Base-by-base conservation (phyloP, 2,888 invertebrate species). In the Pachliopta kotzebuea region DNA sequence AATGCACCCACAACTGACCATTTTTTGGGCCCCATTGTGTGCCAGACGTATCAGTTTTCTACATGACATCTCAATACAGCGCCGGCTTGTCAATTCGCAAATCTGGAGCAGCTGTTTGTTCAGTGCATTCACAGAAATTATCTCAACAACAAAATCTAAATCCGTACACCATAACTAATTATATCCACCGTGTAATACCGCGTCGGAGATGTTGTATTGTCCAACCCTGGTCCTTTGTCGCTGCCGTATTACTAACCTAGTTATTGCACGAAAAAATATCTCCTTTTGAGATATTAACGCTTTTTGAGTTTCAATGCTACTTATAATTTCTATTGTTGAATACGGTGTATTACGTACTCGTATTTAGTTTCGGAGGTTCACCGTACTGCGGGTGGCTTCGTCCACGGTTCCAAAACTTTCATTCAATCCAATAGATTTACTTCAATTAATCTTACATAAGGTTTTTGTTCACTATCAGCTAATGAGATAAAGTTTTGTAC, bases 101-200 rank as follows among this genome's bases (percentile, higher is more conserved):
- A 89, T 87, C 86, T 83, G 80, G 76, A 85, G 81, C 90, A 90
- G 90, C 85, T 90, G 90, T 89, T 85, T 89, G 78, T 84, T 86
- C 81, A 76, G 74, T 65, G 81, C 79, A 89, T 90, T 90, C 86
- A 89, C 77, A 79, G 85, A 86, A 86, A 88, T 90, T 90, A 90
- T 90, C 90, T 81, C 84, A 84, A 86, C 85, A 84, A 83, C 84
- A 81, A 89, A 86, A 90, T 90, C 91, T 90, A 90, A 90, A 90
- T 90, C 90, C 90, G 84, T 88, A 83, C 86, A 90, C 90, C 91
- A 91, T 90, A 88, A 81, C 90, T 91, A 91, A 91, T 91, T 90
- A 91, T 87, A 91, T 90, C 90, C 89, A 89, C 86, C 89, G 71
- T 86, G 85, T 89, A 90, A 90, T 86, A 83, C 80, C 75, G 78